These are phyloP conservation scores for Penelope pileata DNA, from an alignment of 2,113 vertebrate species.

Conservation along the genomic window DNA sequence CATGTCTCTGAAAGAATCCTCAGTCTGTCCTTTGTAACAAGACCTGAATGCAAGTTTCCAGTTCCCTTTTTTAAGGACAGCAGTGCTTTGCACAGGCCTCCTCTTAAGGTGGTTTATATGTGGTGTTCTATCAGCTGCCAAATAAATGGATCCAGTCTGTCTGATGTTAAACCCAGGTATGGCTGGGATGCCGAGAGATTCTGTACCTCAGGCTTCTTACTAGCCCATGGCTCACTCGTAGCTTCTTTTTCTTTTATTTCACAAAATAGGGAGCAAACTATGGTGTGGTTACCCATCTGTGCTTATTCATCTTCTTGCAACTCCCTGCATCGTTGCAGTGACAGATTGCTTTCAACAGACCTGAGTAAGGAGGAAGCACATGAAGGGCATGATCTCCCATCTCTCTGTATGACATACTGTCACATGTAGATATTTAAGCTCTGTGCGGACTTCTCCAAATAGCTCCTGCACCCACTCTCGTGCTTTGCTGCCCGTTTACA, in stretches of 20 bases:
- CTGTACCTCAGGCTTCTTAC: not conserved
- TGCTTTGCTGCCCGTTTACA: not conserved
- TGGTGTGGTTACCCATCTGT: not conserved
- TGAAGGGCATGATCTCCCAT: not conserved
- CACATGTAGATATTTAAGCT: not conserved
- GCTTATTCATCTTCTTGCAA: not conserved
- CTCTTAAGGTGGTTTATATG: not conserved
- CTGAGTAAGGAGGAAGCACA: not conserved
- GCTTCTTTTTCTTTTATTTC: not conserved
- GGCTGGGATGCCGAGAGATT: not conserved
- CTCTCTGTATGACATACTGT: slow-evolving; percentile 7
- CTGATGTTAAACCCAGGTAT: not conserved
- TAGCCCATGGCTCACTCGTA: not conserved
- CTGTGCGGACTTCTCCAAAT: not conserved
- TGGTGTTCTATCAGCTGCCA: not conserved
- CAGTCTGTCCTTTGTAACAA: not conserved
- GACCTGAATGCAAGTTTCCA: not conserved
- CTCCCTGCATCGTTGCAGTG: not conserved
- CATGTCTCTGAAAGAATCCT: not conserved
- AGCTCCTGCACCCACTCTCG: not conserved
- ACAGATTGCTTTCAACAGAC: not conserved
- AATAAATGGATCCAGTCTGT: not conserved
- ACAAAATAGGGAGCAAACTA: not conserved
- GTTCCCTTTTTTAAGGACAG: slow-evolving; percentile 10
- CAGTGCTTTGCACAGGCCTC: not conserved